Percentiles rank a stretch among this genome's conserved stretches.
phyloP scores from a whole-genome alignment of 23 tunicate genomes.

The Halocynthia aurantium region DNA sequence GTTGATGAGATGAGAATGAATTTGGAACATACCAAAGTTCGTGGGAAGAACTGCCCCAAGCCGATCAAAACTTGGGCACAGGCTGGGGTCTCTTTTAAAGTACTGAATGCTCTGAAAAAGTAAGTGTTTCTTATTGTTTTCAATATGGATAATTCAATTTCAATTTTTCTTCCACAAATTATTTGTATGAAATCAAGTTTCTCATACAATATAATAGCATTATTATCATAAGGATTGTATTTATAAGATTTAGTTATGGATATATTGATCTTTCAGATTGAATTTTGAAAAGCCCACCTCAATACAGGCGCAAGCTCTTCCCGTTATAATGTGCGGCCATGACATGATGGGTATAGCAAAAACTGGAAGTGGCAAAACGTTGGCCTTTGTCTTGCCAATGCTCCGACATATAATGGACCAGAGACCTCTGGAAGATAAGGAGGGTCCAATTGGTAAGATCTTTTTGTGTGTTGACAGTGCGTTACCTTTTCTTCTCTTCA shows the following conservation, averaged over 20 bases:
- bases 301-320: constrained; percentile 98
- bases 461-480: neutral
- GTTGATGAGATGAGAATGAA: constrained; percentile 65
- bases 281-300: constrained; percentile 94
- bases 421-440: constrained; percentile 78
- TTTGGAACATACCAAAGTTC: constrained; percentile 85
- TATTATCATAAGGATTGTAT: too few species aligned
- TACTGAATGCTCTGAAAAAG: constrained; percentile 77
- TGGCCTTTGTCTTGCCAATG: constrained; percentile 94
- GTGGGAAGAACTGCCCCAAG: constrained; percentile 96
- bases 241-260: neutral
- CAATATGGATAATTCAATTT: too few species aligned
- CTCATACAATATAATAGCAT: neutral
- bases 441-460: constrained; percentile 88
- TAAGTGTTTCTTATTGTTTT: constrained; percentile 6
- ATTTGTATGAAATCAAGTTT: neutral
- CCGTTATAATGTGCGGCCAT: constrained; percentile 97
- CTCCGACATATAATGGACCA: constrained; percentile 95
- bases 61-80: constrained; percentile 97
- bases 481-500: constrained; percentile 1
- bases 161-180: neutral
- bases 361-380: constrained; percentile 99
- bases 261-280: constrained; percentile 27
- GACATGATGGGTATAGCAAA: constrained; percentile 98
- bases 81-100: constrained; percentile 85